These are phyloP conservation scores for Drosophila azteca DNA, from an alignment of 1,140 invertebrate genomes.

Conservation along the genomic window DNA sequence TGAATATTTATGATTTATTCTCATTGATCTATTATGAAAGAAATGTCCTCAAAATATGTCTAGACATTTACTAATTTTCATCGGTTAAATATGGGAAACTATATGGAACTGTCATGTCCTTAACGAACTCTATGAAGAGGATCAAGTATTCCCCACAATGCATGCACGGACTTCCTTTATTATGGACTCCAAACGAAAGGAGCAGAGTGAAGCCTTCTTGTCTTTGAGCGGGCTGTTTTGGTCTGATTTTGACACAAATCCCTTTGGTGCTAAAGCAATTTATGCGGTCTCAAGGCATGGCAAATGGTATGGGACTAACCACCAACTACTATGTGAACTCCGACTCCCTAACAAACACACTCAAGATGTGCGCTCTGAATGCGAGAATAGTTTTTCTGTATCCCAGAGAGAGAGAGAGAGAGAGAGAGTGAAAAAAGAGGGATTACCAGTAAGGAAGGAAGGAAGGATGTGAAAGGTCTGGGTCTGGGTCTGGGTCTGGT, in stretches of 20 bases:
- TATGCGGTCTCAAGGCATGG: conserved; percentile 65
- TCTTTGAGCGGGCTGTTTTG: conserved; percentile 63
- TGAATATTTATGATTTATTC: no score
- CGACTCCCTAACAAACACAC: conserved; percentile 24
- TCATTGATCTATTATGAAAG: no score
- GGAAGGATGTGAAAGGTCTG: not conserved
- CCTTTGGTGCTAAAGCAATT: conserved; percentile 82
- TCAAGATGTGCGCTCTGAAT: conserved; percentile 50
- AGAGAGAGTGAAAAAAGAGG: no score
- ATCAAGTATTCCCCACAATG: conserved; percentile 31
- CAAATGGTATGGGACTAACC: conserved; percentile 10
- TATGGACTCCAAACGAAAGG: conserved; percentile 15
- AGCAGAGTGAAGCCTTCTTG: conserved; percentile 47
- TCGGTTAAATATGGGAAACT: no score
- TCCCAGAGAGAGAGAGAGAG: no score
- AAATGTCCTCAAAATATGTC: no score
- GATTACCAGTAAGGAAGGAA: not conserved
- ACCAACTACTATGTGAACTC: conserved; percentile 19
- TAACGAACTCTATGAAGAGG: conserved; percentile 7
- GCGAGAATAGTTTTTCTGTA: conserved; percentile 38
- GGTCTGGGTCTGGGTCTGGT: conserved; percentile 19
- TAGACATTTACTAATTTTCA: no score
- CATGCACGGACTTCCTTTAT: conserved; percentile 11
- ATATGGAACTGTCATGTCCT: not conserved
- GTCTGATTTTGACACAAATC: conserved; percentile 79